Base-by-base conservation (phyloP, 2,888 invertebrate species). In the Epinotia ramella region DNA sequence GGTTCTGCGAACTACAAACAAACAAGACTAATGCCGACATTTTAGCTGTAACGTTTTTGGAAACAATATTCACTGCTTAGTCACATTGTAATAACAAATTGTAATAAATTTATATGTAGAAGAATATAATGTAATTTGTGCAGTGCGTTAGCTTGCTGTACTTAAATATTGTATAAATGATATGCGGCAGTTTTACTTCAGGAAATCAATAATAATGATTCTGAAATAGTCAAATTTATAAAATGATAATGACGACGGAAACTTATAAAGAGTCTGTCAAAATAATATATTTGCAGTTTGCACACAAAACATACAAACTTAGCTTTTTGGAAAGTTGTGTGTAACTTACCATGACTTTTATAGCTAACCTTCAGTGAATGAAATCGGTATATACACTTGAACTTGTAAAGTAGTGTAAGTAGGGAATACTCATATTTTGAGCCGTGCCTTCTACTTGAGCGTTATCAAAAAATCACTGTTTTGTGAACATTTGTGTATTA, bases 391-490 rank as follows among this genome's bases (percentile, higher is more conserved):
- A 64, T 74, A 74, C 59, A 70, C 65, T 59, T 59, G 28, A 69
- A 46, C 28, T 74, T 70, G 59, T 75, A 75, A 70, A 83, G 80
- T 80, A 83, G 80, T 78, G 66, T 86, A 86, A 86, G 80, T 82
- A 82, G 84, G 79, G 79, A 85, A 85, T 84, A 86, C 81, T 86
- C 81, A 78, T 82, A 81, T 66, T 73, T 81, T 82, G 81, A 83
- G 83, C 84, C 84, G 88, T 87, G 87, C 87, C 88, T 88, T 88
- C 86, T 83, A 84, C 80, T 80, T 80, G 80, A 79, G 81, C 79
- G 80, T 79, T 81, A 79, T 77, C 60, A 77, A 67, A 77, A 70
- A 33, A 65, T 60, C 62, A 46, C 20, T 49, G 53, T 13, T 40
- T 70, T 53, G 20, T 44, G 3, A 24, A 53, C 53, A 60, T 70